Evolutionary conservation across 1,140 invertebrate species (phyloP).

Genomic region (Cyclargus thomasi): DNA sequence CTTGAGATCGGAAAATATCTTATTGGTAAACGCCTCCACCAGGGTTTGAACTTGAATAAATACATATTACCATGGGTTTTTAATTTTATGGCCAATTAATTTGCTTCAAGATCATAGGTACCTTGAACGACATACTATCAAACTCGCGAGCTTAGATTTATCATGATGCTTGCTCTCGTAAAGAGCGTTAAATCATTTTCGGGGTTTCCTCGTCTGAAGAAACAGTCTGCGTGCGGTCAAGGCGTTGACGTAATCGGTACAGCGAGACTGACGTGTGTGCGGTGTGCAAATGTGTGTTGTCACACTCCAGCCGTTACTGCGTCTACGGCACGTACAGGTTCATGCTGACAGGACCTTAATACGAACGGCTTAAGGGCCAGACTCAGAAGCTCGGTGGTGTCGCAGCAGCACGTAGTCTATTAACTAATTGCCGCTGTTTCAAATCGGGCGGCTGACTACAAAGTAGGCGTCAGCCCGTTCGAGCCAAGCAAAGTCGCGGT

Average conservation of each 20-base stretch:
- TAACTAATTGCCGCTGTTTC: background rate
- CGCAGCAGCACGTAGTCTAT: background rate
- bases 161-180: background rate
- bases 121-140: background rate
- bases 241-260: background rate
- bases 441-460: background rate
- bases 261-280: background rate
- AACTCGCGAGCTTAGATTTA: background rate
- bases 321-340: background rate
- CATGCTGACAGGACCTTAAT: too few species aligned
- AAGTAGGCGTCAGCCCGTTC: background rate
- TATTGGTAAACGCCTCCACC: too few species aligned
- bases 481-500: too few species aligned
- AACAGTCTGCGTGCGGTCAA: background rate
- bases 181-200: background rate
- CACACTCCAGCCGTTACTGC: background rate
- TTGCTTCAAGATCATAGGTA: too few species aligned
- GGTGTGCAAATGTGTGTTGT: background rate
- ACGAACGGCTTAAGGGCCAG: too few species aligned
- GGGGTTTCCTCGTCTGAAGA: background rate
- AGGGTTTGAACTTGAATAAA: too few species aligned
- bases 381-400: too few species aligned
- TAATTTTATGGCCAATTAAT: too few species aligned
- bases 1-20: too few species aligned
- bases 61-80: too few species aligned